These are phyloP conservation scores for Tragelaphus eurycerus DNA, from an alignment of 2,797 vertebrate species.

Conservation along the genomic window DNA sequence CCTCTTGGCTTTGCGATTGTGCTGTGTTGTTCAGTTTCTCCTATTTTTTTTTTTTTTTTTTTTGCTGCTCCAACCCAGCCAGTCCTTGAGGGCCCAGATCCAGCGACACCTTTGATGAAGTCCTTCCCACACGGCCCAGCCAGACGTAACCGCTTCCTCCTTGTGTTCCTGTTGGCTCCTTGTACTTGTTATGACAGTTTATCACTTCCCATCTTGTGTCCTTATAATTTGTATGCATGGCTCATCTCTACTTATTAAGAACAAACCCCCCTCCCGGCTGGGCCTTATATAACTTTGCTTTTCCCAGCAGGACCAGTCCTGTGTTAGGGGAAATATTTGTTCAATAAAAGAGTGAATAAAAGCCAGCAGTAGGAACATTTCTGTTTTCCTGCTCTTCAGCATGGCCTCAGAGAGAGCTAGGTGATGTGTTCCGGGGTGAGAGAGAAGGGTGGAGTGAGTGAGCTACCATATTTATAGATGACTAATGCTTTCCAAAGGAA, in stretches of 20 bases:
- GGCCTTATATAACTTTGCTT: neutral
- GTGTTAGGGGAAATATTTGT: conserved; percentile 46
- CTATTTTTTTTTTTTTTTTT: neutral
- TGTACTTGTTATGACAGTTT: neutral
- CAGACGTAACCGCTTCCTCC: neutral
- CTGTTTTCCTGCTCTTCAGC: neutral
- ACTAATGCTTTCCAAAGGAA: conserved; percentile 67
- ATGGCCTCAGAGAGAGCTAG: neutral
- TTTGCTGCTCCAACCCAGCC: neutral
- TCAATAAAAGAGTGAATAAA: conserved; percentile 22
- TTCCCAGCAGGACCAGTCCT: neutral
- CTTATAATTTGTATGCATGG: neutral
- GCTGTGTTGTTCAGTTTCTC: neutral
- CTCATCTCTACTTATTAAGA: neutral
- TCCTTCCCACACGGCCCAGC: neutral
- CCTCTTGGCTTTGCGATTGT: too few relatives aligned
- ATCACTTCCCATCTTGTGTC: neutral
- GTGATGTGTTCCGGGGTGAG: conserved; percentile 36
- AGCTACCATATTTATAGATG: neutral
- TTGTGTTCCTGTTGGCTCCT: neutral
- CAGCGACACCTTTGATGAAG: neutral
- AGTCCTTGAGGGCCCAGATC: neutral
- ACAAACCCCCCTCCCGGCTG: neutral
- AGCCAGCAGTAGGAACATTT: neutral
- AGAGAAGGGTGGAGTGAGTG: neutral